Evolutionary conservation across 2,888 invertebrate genomes (phyloP), one percentile per base, ranked within the genome.

Genomic region (Pammene fasciana): DNA sequence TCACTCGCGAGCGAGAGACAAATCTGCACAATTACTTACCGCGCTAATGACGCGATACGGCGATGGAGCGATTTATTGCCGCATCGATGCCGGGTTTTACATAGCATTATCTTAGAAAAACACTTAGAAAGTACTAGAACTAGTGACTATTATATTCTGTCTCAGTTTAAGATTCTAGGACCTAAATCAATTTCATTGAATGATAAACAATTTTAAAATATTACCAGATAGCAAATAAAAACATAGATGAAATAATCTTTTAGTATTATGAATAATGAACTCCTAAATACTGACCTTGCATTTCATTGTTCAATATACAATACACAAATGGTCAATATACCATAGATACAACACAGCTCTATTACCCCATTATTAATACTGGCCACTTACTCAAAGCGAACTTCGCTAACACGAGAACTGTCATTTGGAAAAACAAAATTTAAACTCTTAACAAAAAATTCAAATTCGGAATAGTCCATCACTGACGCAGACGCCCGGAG

Each of bases 31-130:
- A 88, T 88, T 88, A 88, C 87, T 88, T 86, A 79, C 77, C 78
- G 73, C 81, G 85, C 88, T 89, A 89, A 90, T 89, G 89, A 88
- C 86, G 83, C 78, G 88, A 88, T 87, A 88, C 85, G 78, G 79
- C 86, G 84, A 85, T 83, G 83, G 75, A 77, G 82, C 86, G 87
- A 90, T 90, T 90, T 89, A 90, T 89, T 79, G 87, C 79, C 75
- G 26, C 26, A 82, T 86, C 86, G 79, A 80, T 84, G 84, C 79
- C 76, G 81, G 84, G 87, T 85, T 89, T 89, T 88, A 90, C 88
- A 89, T 89, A 88, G 59, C 77, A 89, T 87, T 89, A 86, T 87
- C 38, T 38, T 38, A 38, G 9, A 26, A 26, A 26, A 26, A 26
- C 26, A 38, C 38, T 7, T 38, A 38, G 38, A 38, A 38, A 38